These are phyloP conservation scores for Burhinus bistriatus DNA, from an alignment of 2,113 vertebrate species.

Conservation along the genomic window DNA sequence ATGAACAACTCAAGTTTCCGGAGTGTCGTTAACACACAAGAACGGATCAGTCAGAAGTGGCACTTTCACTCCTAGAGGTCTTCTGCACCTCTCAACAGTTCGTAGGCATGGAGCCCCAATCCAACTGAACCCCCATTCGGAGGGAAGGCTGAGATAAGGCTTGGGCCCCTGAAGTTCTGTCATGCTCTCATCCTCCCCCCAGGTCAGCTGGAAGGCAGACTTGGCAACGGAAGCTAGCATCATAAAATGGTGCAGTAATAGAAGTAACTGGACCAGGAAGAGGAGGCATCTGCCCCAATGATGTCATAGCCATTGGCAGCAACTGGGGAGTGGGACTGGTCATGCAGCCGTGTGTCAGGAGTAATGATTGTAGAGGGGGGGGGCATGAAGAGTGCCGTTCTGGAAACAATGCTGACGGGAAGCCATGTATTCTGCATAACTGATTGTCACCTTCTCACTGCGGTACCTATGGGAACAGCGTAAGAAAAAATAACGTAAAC, in stretches of 20 bases:
- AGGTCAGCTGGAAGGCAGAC: conserved; percentile 80
- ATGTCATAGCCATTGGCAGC: conserved; percentile 83
- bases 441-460: conserved; percentile 89
- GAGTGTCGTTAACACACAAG: conserved; percentile 18
- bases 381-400: conserved; percentile 85
- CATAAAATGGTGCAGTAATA: conserved; percentile 91
- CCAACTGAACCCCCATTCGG: conserved; percentile 67
- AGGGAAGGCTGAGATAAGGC: conserved; percentile 83
- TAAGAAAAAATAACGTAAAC: fast-evolving
- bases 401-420: conserved; percentile 84
- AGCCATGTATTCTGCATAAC: conserved; percentile 84
- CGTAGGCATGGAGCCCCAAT: conserved; percentile 71
- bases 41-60: conserved; percentile 48
- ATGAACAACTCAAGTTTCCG: conserved; percentile 54
- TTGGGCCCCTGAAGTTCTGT: conserved; percentile 78
- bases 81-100: conserved; percentile 66
- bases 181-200: conserved; percentile 65
- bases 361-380: conserved; percentile 88
- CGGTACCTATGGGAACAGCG: conserved; percentile 74
- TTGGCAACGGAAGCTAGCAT: conserved; percentile 87
- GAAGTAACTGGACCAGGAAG: conserved; percentile 89
- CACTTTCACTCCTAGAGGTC: conserved; percentile 56
- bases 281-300: conserved; percentile 83
- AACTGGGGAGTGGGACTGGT: conserved; percentile 81
- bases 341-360: conserved; percentile 87